Base-by-base conservation (phyloP, 2,888 invertebrate genomes). In the Venusia cambrica region DNA sequence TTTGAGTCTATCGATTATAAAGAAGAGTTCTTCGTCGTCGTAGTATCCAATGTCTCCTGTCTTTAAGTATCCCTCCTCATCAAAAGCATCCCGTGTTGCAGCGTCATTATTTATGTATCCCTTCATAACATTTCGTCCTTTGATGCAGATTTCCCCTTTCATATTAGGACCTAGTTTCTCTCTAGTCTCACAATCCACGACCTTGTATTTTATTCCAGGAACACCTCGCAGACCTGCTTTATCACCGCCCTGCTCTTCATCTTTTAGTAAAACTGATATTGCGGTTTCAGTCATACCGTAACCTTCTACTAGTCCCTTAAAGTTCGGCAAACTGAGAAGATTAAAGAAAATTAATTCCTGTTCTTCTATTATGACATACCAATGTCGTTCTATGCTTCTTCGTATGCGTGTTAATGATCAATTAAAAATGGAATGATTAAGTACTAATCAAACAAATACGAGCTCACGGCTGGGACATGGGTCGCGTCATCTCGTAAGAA, bases 281-380 rank as follows among this genome's bases (percentile, higher is more conserved):
- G 72, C 61, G 1, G 74, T 70, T 45, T 78, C 77, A 1, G 77
- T 78, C 76, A 78, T 70, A 2, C 77, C 77, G 30, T 75, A 78
- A 0, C 54, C 75, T 58, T 78, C 76, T 30, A 62, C 62, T 27
- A 78, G 55, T 5, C 63, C 65, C 8, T 44, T 38, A 35, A 74
- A 71, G 37, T 63, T 68, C 4, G 68, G 73, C 46, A 77, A 54
- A 5, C 76, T 76, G 22, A 11, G 8, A n/a, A n/a, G 7, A 16
- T 2, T 3, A 1, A 24, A 8, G 5, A 7, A 17, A 17, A 22
- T 8, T 16, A 12, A 17, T 5, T 6, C 5, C 5, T 17, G 3
- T 2, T 17, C 6, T 17, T 3, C 17, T 2, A 2, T 7, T 17
- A n/a, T n/a, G n/a, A n/a, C n/a, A n/a, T n/a, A n/a, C n/a, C n/a